Base-by-base conservation (phyloP, 2,797 vertebrate genomes). In the Benthosema pterotum region DNA sequence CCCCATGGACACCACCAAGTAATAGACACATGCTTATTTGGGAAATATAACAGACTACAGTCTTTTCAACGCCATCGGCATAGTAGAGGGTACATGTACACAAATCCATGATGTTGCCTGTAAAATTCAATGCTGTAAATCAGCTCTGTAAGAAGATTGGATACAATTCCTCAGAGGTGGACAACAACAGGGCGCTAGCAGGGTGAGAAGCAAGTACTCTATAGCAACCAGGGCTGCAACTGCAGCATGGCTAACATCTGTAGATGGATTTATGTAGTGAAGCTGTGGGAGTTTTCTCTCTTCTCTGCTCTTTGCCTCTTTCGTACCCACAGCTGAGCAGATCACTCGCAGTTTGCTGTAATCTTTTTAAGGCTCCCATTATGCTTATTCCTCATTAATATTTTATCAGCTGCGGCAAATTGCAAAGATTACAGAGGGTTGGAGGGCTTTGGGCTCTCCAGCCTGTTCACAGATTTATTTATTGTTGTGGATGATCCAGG, bases 341-440 rank as follows among this genome's bases (percentile, higher is more conserved):
- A 77, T 82, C 70, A 70, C 77, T 65, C 80, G 82, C 65, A 60
- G 73, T 87, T 82, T 68, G 67, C 78, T 46, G 17, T 88, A 87
- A 89, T 91, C 89, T 88, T 86, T 85, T 67, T 45, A 68, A 76
- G 83, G 71, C 81, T 80, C 75, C 86, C 82, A 82, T 88, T 87
- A 84, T 88, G 82, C 89, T 89, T 86, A 88, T 88, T 91, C 82
- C 90, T 91, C 87, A 89, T 92, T 89, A 88, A 91, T 87, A 78
- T 88, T 78, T 85, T 82, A 91, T 92, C 89, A 88, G 84, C 88
- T 74, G 69, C 69, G 52, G 86, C 82, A 89, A 90, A 91, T 89
- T 86, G 90, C 78, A 81, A 75, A 90, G 91, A 92, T 91, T 89
- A 90, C 76, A 74, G 83, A 19, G 66, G 52, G 72, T 57, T 79